Conservation (phyloP, 2,888 invertebrate genomes). For the Plusia festucae region DNA sequence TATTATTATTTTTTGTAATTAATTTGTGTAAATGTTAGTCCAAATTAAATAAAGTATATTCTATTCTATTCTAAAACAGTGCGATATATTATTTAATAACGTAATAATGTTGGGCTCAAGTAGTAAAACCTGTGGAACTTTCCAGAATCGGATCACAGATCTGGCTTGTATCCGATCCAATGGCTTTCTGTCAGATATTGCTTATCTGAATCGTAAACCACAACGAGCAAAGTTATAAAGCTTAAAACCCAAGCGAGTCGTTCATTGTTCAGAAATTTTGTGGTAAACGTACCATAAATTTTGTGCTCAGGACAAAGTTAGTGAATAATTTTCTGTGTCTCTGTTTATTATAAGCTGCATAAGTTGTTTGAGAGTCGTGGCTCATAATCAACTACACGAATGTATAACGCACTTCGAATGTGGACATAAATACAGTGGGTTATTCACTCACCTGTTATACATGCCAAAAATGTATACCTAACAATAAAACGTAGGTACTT, state of each 20-base stretch:
- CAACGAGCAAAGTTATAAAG: slow-evolving; percentile 77
- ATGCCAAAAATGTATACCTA: slow-evolving; percentile 15
- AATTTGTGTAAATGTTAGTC: no score
- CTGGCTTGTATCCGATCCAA: slow-evolving; percentile 43
- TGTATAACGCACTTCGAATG: slow-evolving; percentile 75
- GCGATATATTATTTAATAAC: neutral
- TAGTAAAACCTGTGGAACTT: slow-evolving; percentile 16
- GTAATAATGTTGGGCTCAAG: neutral
- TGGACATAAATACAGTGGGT: slow-evolving; percentile 35
- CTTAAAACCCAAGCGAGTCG: slow-evolving; percentile 84
- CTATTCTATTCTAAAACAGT: no score
- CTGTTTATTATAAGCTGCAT: slow-evolving; percentile 86
- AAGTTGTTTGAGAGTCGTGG: slow-evolving; percentile 81
- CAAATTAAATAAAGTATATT: no score
- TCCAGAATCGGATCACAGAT: slow-evolving; percentile 21
- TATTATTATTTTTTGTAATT: no score
- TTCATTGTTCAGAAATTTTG: slow-evolving; percentile 86
- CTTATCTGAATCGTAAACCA: slow-evolving; percentile 73
- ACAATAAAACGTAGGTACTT: slow-evolving; percentile 10
- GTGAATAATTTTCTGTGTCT: slow-evolving; percentile 88
- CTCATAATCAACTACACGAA: slow-evolving; percentile 79
- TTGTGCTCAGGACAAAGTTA: slow-evolving; percentile 83
- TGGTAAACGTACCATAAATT: slow-evolving; percentile 87
- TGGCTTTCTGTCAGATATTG: slow-evolving; percentile 62
- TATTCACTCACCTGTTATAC: slow-evolving; percentile 17